Evolutionary conservation across 2,888 invertebrate species (phyloP).

Genomic region (Mythimna pallens): DNA sequence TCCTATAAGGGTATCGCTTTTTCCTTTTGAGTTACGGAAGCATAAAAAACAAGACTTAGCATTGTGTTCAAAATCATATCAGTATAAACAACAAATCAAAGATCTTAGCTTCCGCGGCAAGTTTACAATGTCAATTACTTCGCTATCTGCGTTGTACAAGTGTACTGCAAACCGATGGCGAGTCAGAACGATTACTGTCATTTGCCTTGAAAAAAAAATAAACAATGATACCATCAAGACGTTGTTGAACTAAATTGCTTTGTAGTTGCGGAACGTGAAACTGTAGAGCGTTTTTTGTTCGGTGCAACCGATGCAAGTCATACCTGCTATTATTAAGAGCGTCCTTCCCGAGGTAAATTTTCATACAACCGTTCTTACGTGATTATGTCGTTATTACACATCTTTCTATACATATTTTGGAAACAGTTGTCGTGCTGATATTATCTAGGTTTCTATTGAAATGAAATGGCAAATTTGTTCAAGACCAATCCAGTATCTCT

Average conservation of each 20-base stretch:
- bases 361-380: too few species aligned
- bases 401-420: too few species aligned
- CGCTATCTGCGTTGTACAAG: slow-evolving; percentile 34
- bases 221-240: slow-evolving; percentile 52
- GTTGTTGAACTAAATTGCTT: slow-evolving; percentile 55
- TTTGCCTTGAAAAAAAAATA: slow-evolving; percentile 54
- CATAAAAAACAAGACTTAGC: not conserved
- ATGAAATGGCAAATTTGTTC: too few species aligned
- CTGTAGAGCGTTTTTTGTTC: slow-evolving; percentile 32
- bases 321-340: not conserved
- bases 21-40: too few species aligned
- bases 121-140: slow-evolving; percentile 56
- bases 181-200: slow-evolving; percentile 53
- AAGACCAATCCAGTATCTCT: too few species aligned
- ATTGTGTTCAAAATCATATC: slow-evolving; percentile 1
- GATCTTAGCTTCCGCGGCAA: slow-evolving; percentile 15
- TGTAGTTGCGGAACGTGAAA: slow-evolving; percentile 43
- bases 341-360: too few species aligned
- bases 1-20: too few species aligned
- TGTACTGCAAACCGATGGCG: slow-evolving; percentile 32
- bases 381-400: too few species aligned
- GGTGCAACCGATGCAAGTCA: not conserved
- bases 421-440: too few species aligned
- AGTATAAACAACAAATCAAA: slow-evolving; percentile 20
- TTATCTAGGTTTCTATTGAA: too few species aligned